Evolutionary conservation across 2,888 invertebrate genomes (phyloP).

Genomic region (Melitaea athalia): DNA sequence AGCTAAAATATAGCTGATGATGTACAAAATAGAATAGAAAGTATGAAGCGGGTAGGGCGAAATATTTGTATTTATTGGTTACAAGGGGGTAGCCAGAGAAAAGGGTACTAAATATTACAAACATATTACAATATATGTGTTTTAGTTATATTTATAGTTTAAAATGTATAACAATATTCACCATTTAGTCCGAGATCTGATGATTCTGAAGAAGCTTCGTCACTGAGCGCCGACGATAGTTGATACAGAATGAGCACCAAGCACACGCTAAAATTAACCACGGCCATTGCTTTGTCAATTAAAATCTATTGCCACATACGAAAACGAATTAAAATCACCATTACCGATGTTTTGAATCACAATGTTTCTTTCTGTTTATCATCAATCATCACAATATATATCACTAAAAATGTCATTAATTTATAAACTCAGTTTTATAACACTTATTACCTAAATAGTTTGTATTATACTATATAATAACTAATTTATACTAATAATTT

Average conservation of each 20-base stretch:
- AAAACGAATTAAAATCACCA: slow-evolving; percentile 58
- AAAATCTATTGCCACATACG: slow-evolving; percentile 60
- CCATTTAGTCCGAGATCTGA: slow-evolving; percentile 67
- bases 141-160: neutral
- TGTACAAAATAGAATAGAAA: too few species aligned
- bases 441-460: slow-evolving; percentile 21
- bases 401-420: slow-evolving; percentile 45
- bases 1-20: too few species aligned
- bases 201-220: slow-evolving; percentile 69
- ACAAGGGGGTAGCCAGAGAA: too few species aligned
- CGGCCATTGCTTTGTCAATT: slow-evolving; percentile 68
- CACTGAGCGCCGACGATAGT: slow-evolving; percentile 61
- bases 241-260: slow-evolving; percentile 70
- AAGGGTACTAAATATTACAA: neutral
- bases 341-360: slow-evolving; percentile 45
- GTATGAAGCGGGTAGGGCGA: too few species aligned
- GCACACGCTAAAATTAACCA: slow-evolving; percentile 72
- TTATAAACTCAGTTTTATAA: slow-evolving; percentile 47
- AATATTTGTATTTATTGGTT: too few species aligned
- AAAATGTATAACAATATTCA: slow-evolving; percentile 44
- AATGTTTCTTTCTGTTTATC: slow-evolving; percentile 1
- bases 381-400: slow-evolving; percentile 58
- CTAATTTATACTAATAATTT: neutral
- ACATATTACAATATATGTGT: neutral
- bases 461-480: neutral